Percentiles rank a stretch among this genome's conserved stretches.
phyloP scores from a whole-genome alignment of 2,888 invertebrate species.

The Coenonympha glycerion region DNA sequence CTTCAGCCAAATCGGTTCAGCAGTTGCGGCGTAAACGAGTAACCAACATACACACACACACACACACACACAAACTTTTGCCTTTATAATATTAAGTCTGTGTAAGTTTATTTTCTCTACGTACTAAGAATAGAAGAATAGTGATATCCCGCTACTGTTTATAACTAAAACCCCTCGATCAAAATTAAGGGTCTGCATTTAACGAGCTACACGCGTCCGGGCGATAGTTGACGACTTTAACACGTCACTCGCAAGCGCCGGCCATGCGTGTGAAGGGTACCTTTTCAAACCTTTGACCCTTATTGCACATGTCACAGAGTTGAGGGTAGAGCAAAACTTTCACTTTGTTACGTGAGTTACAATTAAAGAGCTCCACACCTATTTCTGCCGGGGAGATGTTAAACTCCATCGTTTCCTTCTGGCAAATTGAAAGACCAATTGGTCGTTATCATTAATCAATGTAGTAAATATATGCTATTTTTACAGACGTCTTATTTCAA shows the following conservation, averaged over 20 bases:
- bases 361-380: background rate
- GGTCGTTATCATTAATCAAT: background rate
- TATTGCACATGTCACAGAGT: slow-evolving; percentile 3
- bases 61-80: too few relatives aligned
- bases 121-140: background rate
- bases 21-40: background rate
- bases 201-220: slow-evolving; percentile 47
- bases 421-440: background rate
- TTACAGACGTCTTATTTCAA: too few relatives aligned
- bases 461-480: too few relatives aligned
- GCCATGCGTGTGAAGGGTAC: slow-evolving; percentile 10
- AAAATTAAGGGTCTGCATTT: slow-evolving; percentile 41
- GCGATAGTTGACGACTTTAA: slow-evolving; percentile 36
- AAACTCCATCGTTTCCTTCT: background rate
- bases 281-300: slow-evolving; percentile 6
- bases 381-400: background rate
- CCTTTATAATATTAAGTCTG: too few relatives aligned
- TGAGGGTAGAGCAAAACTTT: background rate
- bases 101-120: too few relatives aligned
- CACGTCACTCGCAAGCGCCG: slow-evolving; percentile 40
- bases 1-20: background rate
- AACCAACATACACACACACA: background rate
- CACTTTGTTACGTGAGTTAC: background rate
- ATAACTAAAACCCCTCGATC: slow-evolving; percentile 23
- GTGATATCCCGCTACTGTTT: slow-evolving; percentile 12